A percentile compares a stretch with the other conserved stretches of the same genome.
Conservation (phyloP, 1,140 invertebrate genomes). For the Nasonia longicornis region DNA sequence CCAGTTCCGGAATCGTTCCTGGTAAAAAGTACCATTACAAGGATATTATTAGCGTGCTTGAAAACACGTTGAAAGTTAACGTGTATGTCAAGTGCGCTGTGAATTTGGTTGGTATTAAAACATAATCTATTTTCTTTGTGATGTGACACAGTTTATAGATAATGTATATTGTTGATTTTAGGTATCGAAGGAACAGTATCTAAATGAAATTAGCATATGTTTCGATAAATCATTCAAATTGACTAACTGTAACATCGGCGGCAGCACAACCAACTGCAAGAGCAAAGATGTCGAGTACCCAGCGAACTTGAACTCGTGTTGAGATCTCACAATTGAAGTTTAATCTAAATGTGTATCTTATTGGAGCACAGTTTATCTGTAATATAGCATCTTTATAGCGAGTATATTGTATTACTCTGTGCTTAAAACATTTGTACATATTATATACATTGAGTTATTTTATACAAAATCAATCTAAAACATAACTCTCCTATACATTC, state of each 20-base stretch:
- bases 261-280: neutral
- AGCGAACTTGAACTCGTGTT: neutral
- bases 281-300: neutral
- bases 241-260: neutral
- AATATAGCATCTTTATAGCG: too few relatives aligned
- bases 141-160: neutral
- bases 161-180: neutral
- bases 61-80: neutral
- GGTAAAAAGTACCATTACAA: neutral
- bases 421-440: too few relatives aligned
- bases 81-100: neutral
- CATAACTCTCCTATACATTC: too few relatives aligned
- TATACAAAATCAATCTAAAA: too few relatives aligned
- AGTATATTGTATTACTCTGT: too few relatives aligned
- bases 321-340: neutral
- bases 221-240: neutral
- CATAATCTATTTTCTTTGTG: neutral
- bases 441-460: too few relatives aligned
- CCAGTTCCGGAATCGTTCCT: neutral
- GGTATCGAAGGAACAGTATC: neutral
- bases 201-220: neutral
- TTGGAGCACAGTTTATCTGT: too few relatives aligned
- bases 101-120: neutral
- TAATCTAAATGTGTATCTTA: too few relatives aligned
- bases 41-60: neutral